Conservation (phyloP, 2,888 invertebrate species). For the Sipha maydis region DNA sequence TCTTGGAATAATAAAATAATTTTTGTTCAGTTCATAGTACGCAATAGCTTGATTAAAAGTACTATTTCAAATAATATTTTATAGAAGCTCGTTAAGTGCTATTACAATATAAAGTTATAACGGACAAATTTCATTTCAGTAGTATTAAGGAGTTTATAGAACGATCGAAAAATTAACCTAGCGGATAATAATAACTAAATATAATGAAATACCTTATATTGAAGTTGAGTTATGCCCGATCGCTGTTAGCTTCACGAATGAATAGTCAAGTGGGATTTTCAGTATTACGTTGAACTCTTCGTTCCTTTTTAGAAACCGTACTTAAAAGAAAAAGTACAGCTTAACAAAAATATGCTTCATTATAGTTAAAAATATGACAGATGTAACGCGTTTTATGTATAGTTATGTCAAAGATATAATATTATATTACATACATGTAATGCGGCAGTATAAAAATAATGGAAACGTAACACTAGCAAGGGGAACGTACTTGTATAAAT, state of each 20-base stretch:
- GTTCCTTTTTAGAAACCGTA: not conserved
- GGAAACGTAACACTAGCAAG: no score
- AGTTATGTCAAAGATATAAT: not conserved
- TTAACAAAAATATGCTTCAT: conserved; percentile 13
- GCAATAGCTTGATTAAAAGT: no score
- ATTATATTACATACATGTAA: not conserved
- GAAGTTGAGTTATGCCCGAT: not conserved
- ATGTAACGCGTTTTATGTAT: not conserved
- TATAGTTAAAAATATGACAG: conserved; percentile 5
- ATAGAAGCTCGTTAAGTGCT: no score
- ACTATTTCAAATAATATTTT: no score
- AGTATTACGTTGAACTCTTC: conserved; percentile 16
- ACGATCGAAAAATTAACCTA: no score
- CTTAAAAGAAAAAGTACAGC: conserved; percentile 14
- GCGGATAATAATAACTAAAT: not conserved
- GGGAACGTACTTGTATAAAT: no score
- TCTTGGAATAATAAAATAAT: no score
- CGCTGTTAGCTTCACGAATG: conserved; percentile 16
- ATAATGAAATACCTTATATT: not conserved
- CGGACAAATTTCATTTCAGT: no score
- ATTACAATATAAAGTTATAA: no score
- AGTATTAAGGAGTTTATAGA: no score
- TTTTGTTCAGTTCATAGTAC: no score
- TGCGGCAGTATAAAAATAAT: not conserved
- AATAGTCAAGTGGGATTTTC: conserved; percentile 12